A percentile compares a stretch with the other conserved stretches of the same genome.
Conservation (phyloP, 2,797 vertebrate species). For the Smutsia temminckii region DNA sequence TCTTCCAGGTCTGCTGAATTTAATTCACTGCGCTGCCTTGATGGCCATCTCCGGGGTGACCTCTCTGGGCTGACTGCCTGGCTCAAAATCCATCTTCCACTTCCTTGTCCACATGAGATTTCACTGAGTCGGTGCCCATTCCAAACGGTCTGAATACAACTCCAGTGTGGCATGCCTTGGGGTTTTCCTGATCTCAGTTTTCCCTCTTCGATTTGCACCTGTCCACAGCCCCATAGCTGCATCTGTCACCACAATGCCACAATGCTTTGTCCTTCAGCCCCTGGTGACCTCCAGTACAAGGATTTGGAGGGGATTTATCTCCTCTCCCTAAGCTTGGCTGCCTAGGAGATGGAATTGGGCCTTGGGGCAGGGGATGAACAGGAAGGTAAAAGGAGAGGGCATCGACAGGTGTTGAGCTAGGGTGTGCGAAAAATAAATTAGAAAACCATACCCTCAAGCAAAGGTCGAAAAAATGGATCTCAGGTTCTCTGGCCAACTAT, state of each 20-base stretch:
- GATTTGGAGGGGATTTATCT: neutral
- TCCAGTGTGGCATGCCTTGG: neutral
- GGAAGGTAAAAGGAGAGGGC: neutral
- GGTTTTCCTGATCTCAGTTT: neutral
- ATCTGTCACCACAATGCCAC: neutral
- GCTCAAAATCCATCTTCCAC: constrained; percentile 1
- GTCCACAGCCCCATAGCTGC: neutral
- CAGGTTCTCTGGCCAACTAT: neutral
- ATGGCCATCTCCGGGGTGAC: constrained; percentile 8
- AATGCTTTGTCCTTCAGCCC: neutral
- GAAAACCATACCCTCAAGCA: neutral
- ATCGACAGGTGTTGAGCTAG: neutral
- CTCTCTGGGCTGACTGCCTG: neutral
- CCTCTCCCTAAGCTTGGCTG: neutral
- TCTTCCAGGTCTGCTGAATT: neutral
- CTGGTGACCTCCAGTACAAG: neutral
- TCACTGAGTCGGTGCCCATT: neutral
- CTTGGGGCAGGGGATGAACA: neutral
- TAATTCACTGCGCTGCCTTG: neutral
- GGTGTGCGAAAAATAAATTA: constrained; percentile 10
- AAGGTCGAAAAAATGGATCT: neutral
- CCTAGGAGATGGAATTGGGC: neutral
- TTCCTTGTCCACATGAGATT: neutral
- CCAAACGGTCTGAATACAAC: neutral
- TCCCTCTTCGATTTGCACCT: neutral